A percentile compares a stretch with the other conserved stretches of the same genome.
Evolutionary conservation across 2,113 vertebrate species (phyloP).

Genomic region (Tricholaema leucomelas): DNA sequence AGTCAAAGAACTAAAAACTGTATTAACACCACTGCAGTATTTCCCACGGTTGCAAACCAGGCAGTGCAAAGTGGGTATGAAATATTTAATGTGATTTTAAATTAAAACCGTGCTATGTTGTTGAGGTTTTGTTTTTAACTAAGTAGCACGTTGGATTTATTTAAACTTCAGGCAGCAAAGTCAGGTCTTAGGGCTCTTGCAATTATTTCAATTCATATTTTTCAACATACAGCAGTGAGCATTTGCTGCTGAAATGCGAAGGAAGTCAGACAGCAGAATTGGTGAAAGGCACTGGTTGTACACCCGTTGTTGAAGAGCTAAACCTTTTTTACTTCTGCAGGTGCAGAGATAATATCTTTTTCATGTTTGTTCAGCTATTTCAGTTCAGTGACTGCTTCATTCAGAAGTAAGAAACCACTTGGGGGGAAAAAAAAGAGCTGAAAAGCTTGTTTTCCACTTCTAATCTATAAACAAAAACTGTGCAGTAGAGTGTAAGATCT

Average conservation of each 20-base stretch:
- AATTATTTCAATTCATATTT: not conserved
- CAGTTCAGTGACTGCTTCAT: conserved; percentile 33
- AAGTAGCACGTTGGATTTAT: not conserved
- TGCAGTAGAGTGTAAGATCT: not conserved
- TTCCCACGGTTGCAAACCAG: not conserved
- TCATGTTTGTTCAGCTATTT: conserved; percentile 58
- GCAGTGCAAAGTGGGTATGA: not conserved
- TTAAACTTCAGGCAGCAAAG: not conserved
- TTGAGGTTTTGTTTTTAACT: not conserved
- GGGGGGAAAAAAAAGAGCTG: not conserved
- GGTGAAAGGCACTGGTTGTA: conserved; percentile 29
- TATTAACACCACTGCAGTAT: not conserved
- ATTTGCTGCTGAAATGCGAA: not conserved
- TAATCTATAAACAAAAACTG: not conserved
- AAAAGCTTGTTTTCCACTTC: conserved; percentile 23
- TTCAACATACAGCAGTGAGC: not conserved
- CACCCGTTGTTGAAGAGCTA: conserved; percentile 42
- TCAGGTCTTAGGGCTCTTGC: not conserved
- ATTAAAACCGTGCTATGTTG: not conserved
- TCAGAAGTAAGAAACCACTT: conserved; percentile 43
- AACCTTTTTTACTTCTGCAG: conserved; percentile 36
- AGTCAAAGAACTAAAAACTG: not conserved
- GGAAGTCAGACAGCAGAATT: conserved; percentile 3
- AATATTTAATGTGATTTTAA: conserved; percentile 27
- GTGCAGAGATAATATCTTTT: conserved; percentile 61